A percentile compares a stretch with the other conserved stretches of the same genome.
Evolutionary conservation across 2,113 vertebrate genomes (phyloP).

Genomic region (Aegotheles bennettii): DNA sequence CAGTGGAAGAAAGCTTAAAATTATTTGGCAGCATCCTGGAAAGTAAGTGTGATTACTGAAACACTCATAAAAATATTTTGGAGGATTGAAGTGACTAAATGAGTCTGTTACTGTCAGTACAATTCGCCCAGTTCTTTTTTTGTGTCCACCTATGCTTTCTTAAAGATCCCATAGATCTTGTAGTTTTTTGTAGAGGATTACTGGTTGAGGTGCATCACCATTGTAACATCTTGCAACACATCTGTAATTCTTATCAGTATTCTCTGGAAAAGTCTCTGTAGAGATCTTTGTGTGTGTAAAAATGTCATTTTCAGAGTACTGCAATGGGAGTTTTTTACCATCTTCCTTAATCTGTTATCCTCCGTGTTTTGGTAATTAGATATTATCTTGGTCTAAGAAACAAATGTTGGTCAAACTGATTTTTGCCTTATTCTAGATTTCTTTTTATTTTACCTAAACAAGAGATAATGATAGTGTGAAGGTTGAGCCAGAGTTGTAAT

Average conservation of each 20-base stretch:
- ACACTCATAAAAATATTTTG: background rate
- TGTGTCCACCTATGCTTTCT: background rate
- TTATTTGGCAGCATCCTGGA: background rate
- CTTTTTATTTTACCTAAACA: background rate
- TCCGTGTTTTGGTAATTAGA: background rate
- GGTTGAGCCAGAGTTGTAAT: background rate
- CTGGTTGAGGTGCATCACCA: rapidly evolving
- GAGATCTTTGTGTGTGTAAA: background rate
- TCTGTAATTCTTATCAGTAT: background rate
- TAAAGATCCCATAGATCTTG: background rate
- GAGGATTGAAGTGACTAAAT: background rate
- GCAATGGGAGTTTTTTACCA: background rate
- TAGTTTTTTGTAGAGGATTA: background rate
- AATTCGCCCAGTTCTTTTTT: background rate
- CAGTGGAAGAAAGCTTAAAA: background rate
- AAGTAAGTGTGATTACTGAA: background rate
- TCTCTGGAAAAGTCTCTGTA: background rate
- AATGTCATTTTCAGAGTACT: background rate
- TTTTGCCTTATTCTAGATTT: background rate
- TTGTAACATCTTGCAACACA: background rate
- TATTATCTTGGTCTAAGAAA: background rate
- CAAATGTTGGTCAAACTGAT: background rate
- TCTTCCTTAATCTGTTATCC: background rate
- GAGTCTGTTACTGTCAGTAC: background rate
- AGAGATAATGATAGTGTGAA: background rate